These are phyloP conservation scores for Riparia riparia DNA, from an alignment of 2,113 vertebrate species.

Conservation along the genomic window DNA sequence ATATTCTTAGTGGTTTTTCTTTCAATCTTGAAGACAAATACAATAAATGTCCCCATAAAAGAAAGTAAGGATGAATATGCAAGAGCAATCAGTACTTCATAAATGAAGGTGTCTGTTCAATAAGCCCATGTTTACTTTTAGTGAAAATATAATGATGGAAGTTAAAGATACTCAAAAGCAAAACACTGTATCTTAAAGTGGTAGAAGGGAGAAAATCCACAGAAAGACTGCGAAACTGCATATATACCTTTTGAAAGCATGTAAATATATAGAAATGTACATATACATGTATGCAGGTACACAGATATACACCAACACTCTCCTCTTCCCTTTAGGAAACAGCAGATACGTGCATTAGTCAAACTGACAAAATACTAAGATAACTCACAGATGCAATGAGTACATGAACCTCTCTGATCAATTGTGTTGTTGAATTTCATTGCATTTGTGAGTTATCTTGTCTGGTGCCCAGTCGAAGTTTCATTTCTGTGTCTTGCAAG, in stretches of 20 bases:
- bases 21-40: conserved; percentile 43
- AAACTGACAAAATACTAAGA: not conserved
- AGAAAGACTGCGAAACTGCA: not conserved
- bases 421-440: not conserved
- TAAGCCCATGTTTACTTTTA: conserved; percentile 34
- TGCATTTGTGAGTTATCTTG: not conserved
- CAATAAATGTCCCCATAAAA: conserved; percentile 30
- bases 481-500: not conserved
- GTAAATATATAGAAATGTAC: not conserved
- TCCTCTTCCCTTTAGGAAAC: not conserved
- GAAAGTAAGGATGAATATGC: conserved; percentile 25
- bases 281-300: not conserved
- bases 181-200: not conserved
- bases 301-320: not conserved
- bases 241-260: not conserved
- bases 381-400: not conserved
- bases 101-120: conserved; percentile 16
- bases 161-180: not conserved
- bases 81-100: conserved; percentile 31
- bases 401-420: not conserved
- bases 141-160: conserved; percentile 23
- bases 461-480: not conserved
- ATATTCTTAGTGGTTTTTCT: not conserved
- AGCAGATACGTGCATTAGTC: not conserved
- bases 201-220: not conserved